Conservation (phyloP, 2,888 invertebrate species). For the Dasypolia templi region DNA sequence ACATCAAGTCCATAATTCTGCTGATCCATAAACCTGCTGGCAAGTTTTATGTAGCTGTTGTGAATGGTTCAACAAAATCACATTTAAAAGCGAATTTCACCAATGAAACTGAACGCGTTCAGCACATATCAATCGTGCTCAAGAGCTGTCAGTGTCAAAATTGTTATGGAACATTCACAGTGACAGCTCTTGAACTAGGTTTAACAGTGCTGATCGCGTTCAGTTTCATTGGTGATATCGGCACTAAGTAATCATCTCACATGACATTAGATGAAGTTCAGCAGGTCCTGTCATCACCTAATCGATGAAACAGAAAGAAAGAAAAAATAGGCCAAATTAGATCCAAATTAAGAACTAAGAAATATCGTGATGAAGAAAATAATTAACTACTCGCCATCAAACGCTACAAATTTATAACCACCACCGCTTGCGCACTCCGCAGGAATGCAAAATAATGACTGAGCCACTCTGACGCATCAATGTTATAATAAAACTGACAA, state of each 20-base stretch:
- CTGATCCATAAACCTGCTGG: background rate
- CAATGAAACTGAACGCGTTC: too few relatives aligned
- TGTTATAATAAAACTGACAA: conserved; percentile 57
- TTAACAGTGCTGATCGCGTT: too few relatives aligned
- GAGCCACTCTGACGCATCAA: conserved; percentile 58
- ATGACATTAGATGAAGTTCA: background rate
- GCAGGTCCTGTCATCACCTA: background rate
- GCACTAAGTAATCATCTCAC: background rate
- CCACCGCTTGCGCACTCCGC: conserved; percentile 32
- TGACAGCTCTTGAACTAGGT: too few relatives aligned
- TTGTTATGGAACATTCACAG: too few relatives aligned
- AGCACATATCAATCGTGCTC: too few relatives aligned
- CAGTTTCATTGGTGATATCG: too few relatives aligned
- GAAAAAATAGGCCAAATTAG: background rate
- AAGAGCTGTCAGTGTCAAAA: too few relatives aligned
- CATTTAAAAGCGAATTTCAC: too few relatives aligned
- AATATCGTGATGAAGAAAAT: conserved; percentile 14
- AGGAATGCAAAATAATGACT: conserved; percentile 63
- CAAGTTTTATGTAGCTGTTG: background rate
- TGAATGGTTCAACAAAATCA: background rate
- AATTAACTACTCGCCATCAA: conserved; percentile 25
- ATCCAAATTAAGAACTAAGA: conserved; percentile 3
- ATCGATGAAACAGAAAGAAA: background rate
- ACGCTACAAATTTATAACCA: conserved; percentile 37
- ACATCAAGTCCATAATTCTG: background rate